phyloP scores from a whole-genome alignment of 92 coral and sea anemone species.

The Epizoanthus rinbou region DNA sequence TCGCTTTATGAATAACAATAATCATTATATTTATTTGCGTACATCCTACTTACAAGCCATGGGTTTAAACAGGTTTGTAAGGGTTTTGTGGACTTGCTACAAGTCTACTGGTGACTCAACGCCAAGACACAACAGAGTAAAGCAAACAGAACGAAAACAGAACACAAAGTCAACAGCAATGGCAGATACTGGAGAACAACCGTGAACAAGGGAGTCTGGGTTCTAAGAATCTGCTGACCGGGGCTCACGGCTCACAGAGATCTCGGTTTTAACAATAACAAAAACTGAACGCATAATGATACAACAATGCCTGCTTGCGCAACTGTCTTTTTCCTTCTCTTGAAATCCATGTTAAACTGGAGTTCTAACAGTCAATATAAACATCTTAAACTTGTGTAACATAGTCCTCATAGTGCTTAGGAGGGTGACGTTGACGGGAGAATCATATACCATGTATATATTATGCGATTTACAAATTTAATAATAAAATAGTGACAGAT shows the following conservation, averaged over 20 bases:
- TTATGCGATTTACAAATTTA: too few species aligned
- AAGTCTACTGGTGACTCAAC: too few species aligned
- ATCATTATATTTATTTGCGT: too few species aligned
- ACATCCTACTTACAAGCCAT: too few species aligned
- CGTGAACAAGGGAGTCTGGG: background rate
- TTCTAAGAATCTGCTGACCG: background rate
- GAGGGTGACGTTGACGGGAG: too few species aligned
- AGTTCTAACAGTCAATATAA: background rate
- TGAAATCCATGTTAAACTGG: background rate
- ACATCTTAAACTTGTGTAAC: slow-evolving; percentile 6
- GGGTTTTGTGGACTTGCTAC: too few species aligned
- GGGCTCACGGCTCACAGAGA: background rate
- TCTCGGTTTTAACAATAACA: too few species aligned
- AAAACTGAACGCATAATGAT: background rate
- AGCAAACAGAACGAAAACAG: too few species aligned
- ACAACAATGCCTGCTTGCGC: background rate
- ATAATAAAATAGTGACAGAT: too few species aligned
- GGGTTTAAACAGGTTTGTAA: too few species aligned
- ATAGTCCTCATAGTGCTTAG: slow-evolving; percentile 11
- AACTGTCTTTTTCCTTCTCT: slow-evolving; percentile 7
- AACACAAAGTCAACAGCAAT: slow-evolving; percentile 8
- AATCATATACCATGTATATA: too few species aligned
- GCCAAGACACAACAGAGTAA: background rate
- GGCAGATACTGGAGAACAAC: background rate
- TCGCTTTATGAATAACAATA: too few species aligned